phyloP scores from a whole-genome alignment of 2,113 vertebrate genomes.

The Laterallus jamaicensis region DNA sequence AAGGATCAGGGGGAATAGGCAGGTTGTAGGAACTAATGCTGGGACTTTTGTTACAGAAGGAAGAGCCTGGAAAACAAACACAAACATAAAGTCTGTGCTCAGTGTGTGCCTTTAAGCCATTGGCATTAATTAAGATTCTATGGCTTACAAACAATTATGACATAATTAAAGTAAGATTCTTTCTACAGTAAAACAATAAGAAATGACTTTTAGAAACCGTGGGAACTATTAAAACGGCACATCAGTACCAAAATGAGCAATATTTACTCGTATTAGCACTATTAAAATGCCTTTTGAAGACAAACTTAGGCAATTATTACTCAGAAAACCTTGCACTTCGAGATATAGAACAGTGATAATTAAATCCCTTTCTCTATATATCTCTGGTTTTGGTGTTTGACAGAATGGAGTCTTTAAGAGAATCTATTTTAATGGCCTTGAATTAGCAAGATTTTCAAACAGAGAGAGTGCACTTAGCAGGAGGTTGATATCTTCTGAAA shows the following conservation, averaged over 20 bases:
- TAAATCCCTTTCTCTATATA: slow-evolving; percentile 76
- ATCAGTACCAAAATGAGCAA: slow-evolving; percentile 83
- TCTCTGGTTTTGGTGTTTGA: slow-evolving; percentile 78
- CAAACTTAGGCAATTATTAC: slow-evolving; percentile 82
- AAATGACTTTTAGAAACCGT: slow-evolving; percentile 80
- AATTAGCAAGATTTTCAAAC: slow-evolving; percentile 79
- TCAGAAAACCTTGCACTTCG: slow-evolving; percentile 69
- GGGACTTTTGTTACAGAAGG: slow-evolving; percentile 37
- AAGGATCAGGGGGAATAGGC: not conserved
- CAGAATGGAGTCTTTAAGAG: slow-evolving; percentile 75
- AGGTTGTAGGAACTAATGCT: not conserved
- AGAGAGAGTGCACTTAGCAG: slow-evolving; percentile 70
- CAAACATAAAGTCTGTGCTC: slow-evolving; percentile 66
- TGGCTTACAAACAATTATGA: slow-evolving; percentile 84
- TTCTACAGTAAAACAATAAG: slow-evolving; percentile 82
- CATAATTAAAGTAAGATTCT: slow-evolving; percentile 85
- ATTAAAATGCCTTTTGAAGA: slow-evolving; percentile 84
- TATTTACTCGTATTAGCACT: slow-evolving; percentile 84
- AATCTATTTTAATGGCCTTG: slow-evolving; percentile 78
- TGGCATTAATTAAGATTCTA: slow-evolving; percentile 85
- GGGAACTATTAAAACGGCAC: slow-evolving; percentile 78
- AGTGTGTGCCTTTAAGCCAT: slow-evolving; percentile 77
- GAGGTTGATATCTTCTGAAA: slow-evolving; percentile 65
- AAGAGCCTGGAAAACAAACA: slow-evolving; percentile 71
- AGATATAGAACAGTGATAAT: slow-evolving; percentile 80